Percentiles rank a stretch among this genome's conserved stretches.
These are phyloP conservation scores for Ageneiosus marmoratus DNA, from an alignment of 2,113 vertebrate species.

Conservation along the genomic window DNA sequence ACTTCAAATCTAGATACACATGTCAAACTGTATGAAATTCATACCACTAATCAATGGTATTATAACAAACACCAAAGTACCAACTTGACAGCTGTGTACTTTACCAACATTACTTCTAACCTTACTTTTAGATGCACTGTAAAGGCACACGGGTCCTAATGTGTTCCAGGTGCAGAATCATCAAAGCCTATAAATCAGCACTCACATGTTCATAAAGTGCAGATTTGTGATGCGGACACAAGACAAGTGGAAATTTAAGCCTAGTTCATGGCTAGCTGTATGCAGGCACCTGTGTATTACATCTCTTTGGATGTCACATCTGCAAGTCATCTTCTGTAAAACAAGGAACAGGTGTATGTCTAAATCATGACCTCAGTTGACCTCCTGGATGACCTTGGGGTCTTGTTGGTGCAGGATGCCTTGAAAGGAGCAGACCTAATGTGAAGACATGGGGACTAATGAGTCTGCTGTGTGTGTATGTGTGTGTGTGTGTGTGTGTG, in stretches of 20 bases:
- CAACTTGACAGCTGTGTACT: slow-evolving; percentile 17
- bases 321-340: slow-evolving; percentile 56
- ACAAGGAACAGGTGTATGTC: slow-evolving; percentile 66
- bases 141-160: slow-evolving; percentile 41
- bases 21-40: slow-evolving; percentile 50
- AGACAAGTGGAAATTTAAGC: slow-evolving; percentile 42
- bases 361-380: slow-evolving; percentile 43
- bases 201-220: slow-evolving; percentile 35
- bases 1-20: slow-evolving; percentile 41
- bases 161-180: slow-evolving; percentile 54
- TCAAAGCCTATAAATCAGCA: slow-evolving; percentile 58
- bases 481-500: background rate
- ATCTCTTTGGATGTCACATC: slow-evolving; percentile 60
- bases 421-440: slow-evolving; percentile 47
- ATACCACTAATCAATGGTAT: slow-evolving; percentile 51
- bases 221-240: slow-evolving; percentile 34
- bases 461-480: background rate
- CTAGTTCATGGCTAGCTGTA: slow-evolving; percentile 15
- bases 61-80: slow-evolving; percentile 41
- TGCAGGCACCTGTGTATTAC: slow-evolving; percentile 7
- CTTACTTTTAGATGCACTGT: slow-evolving; percentile 30
- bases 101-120: slow-evolving; percentile 9
- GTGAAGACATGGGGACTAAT: slow-evolving; percentile 16
- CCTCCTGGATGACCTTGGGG: slow-evolving; percentile 50
- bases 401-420: slow-evolving; percentile 46